Base-by-base conservation (phyloP, 1,140 invertebrate species). In the Delia radicum region DNA sequence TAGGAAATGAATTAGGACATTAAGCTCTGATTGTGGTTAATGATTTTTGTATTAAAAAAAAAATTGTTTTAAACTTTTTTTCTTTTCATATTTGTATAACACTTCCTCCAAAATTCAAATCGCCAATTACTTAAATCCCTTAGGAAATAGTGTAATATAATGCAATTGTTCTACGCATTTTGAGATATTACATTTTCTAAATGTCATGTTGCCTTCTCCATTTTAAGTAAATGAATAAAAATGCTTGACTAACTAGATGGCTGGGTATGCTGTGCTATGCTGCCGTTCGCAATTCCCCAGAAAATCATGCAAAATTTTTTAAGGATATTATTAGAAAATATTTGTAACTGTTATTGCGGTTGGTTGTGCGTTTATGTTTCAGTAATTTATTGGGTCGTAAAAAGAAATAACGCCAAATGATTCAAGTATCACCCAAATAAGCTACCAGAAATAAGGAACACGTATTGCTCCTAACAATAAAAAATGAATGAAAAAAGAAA, bases 341-440 rank as follows among this genome's bases (percentile, higher is more conserved):
- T 28, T 69, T 21, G 31, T 31, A n/a, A 31, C 15, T 18, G 62
- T 65, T 67, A 18, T 69, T 24, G 65, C 10, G 27, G 18, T 55
- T 69, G n/a, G 29, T 67, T 29, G 27, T 29, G 63, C 27, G 7
- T 67, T 69, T 33, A 18, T 69, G 65, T 69, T 21, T 24, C 33
- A 33, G 21, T 69, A 69, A 69, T 69, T 69, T 69, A 69, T 69
- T 18, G 65, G 65, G 31, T 69, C 65, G 29, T 69, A 69, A 69
- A 69, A 69, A 33, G 28, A 67, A 69, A 69, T 69, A 69, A 31
- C 21, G 27, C 29, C 31, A 69, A 69, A 69, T 69, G 65, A 69
- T 69, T 69, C 29, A 33, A 33, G 65, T 33, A 24, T 69, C 48
- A 2, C 48, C 48, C n/a, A 28, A 27, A 29, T 29, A 65, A 28